phyloP scores from a whole-genome alignment of 2,797 vertebrate species.

The Pseudochromis fuscus region DNA sequence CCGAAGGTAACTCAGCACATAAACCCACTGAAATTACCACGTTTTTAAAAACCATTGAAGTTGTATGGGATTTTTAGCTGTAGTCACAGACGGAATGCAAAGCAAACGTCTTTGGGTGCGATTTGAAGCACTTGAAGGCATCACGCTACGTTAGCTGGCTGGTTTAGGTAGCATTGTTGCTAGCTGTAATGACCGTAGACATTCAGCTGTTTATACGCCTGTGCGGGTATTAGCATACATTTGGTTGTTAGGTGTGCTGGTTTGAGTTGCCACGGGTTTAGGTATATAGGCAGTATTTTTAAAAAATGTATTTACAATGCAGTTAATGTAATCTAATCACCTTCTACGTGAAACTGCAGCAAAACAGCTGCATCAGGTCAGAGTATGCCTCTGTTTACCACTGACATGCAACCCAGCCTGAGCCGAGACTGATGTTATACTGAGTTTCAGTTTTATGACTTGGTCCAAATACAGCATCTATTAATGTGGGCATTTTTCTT shows the following conservation, averaged over 20 bases:
- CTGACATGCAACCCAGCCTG: background rate
- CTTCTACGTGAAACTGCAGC: background rate
- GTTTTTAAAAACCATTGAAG: background rate
- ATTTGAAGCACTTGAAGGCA: background rate
- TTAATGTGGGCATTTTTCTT: constrained; percentile 25
- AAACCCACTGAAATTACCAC: background rate
- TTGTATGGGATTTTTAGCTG: rapidly evolving
- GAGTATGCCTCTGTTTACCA: background rate
- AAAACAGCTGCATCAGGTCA: background rate
- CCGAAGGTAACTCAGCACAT: constrained; percentile 88
- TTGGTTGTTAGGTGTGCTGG: background rate
- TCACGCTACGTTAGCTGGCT: background rate
- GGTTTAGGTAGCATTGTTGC: constrained; percentile 60
- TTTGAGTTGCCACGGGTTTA: background rate
- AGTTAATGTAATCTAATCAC: background rate
- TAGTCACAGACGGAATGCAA: rapidly evolving
- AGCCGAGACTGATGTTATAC: background rate
- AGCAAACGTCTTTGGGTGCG: background rate
- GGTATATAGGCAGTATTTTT: background rate
- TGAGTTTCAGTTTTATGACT: background rate
- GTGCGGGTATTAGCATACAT: background rate
- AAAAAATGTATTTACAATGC: too few species aligned
- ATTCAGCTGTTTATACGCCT: background rate
- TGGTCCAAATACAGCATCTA: too few species aligned
- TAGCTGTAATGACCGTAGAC: constrained; percentile 27